Conservation (phyloP, 2,888 invertebrate genomes). For the Chrysodeixis includens region DNA sequence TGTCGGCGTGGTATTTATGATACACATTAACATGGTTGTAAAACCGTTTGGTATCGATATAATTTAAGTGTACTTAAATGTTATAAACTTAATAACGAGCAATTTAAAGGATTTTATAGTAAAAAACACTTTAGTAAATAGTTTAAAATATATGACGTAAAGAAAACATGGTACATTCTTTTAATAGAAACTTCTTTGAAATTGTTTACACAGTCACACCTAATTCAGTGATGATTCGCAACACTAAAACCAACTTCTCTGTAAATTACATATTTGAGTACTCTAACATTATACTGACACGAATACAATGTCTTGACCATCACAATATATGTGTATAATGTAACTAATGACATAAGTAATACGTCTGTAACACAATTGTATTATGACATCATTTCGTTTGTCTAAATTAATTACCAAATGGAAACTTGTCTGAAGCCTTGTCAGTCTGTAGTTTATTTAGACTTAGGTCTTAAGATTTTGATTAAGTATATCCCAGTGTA, state of each 20-base stretch:
- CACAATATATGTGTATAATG: too few species aligned
- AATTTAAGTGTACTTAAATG: background rate
- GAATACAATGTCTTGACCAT: slow-evolving; percentile 18
- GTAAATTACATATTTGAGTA: slow-evolving; percentile 2
- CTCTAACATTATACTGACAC: background rate
- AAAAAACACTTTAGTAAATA: too few species aligned
- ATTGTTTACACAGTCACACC: background rate
- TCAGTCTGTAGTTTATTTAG: background rate
- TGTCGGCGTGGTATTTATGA: background rate
- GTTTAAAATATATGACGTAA: too few species aligned
- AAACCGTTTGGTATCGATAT: background rate
- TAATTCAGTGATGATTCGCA: slow-evolving; percentile 27
- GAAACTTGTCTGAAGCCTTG: slow-evolving; percentile 14
- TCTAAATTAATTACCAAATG: slow-evolving; percentile 3
- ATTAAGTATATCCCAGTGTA: too few species aligned
- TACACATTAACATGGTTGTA: background rate
- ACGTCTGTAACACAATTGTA: slow-evolving; percentile 18
- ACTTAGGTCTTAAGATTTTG: too few species aligned
- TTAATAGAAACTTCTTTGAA: too few species aligned
- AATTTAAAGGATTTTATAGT: too few species aligned
- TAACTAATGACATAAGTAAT: slow-evolving; percentile 20
- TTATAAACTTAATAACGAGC: background rate
- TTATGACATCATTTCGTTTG: slow-evolving; percentile 22
- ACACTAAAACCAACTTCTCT: slow-evolving; percentile 26
- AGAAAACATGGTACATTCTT: too few species aligned